phyloP scores from a whole-genome alignment of 2,888 invertebrate species.

The Rambutsinella grinnellia region DNA sequence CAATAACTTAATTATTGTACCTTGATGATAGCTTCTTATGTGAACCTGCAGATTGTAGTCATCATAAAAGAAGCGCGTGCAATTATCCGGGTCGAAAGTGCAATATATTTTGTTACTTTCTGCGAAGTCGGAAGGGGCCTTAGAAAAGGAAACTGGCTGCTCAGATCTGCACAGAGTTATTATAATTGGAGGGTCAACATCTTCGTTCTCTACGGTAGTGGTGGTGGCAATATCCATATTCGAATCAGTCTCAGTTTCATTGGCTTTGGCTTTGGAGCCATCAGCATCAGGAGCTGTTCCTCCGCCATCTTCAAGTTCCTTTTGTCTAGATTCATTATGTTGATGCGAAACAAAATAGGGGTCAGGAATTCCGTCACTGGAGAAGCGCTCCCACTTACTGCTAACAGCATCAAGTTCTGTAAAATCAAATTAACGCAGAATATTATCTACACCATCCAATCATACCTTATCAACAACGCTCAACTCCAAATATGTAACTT shows the following conservation, averaged over 20 bases:
- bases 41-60: conserved; percentile 17
- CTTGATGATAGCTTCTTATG: conserved; percentile 11
- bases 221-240: neutral
- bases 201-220: neutral
- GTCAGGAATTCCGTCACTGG: conserved; percentile 7
- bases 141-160: neutral
- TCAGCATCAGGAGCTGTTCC: neutral
- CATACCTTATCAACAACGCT: too few species aligned
- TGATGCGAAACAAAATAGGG: too few species aligned
- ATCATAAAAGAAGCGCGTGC: conserved; percentile 16
- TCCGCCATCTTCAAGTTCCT: neutral
- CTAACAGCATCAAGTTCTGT: neutral
- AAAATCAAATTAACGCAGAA: too few species aligned
- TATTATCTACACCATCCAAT: too few species aligned
- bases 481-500: too few species aligned
- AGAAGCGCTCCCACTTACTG: conserved; percentile 14
- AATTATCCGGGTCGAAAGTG: conserved; percentile 19
- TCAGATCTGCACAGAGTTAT: too few species aligned
- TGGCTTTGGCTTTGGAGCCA: neutral
- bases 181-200: too few species aligned
- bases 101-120: conserved; percentile 9
- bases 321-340: neutral
- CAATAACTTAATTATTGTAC: neutral
- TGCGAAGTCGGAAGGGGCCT: neutral
- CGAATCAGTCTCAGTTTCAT: neutral